Percentiles rank a stretch among this genome's conserved stretches.
These are phyloP conservation scores for Aphrophora alni DNA, from an alignment of 2,888 invertebrate genomes.

Conservation along the genomic window DNA sequence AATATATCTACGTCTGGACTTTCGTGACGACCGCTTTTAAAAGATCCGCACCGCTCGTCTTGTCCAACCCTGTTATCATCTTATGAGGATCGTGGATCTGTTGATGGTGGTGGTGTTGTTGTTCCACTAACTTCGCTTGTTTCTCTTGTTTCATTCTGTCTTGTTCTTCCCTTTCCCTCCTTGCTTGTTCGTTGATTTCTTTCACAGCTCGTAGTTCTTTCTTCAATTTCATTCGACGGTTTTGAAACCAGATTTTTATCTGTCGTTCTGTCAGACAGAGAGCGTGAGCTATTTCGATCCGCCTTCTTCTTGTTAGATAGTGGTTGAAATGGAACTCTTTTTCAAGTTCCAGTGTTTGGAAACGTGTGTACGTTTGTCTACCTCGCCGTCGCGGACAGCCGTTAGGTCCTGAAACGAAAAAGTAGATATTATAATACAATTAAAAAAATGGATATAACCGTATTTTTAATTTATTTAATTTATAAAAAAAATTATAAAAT, in stretches of 20 bases:
- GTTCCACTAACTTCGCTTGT: constrained; percentile 77
- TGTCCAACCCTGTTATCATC: constrained; percentile 66
- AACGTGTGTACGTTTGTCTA: constrained; percentile 96
- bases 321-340: constrained; percentile 99
- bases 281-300: constrained; percentile 97
- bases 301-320: constrained; percentile 92
- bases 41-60: constrained; percentile 71
- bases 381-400: constrained; percentile 94
- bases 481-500: no score
- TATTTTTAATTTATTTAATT: no score
- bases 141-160: constrained; percentile 87
- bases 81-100: constrained; percentile 54
- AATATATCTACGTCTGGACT: constrained; percentile 50
- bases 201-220: constrained; percentile 63
- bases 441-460: neutral
- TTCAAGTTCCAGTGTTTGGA: constrained; percentile 97
- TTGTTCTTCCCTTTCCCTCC: constrained; percentile 88
- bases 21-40: constrained; percentile 67
- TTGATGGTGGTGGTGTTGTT: constrained; percentile 60
- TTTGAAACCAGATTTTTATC: constrained; percentile 98
- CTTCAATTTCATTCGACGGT: constrained; percentile 58
- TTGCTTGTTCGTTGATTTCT: constrained; percentile 93
- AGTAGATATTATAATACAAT: neutral
- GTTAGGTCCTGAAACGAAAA: constrained; percentile 81
- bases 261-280: constrained; percentile 95